Evolutionary conservation across 2,113 vertebrate genomes (phyloP), one percentile per base, ranked within the genome.

Genomic region (Salvelinus namaycush): DNA sequence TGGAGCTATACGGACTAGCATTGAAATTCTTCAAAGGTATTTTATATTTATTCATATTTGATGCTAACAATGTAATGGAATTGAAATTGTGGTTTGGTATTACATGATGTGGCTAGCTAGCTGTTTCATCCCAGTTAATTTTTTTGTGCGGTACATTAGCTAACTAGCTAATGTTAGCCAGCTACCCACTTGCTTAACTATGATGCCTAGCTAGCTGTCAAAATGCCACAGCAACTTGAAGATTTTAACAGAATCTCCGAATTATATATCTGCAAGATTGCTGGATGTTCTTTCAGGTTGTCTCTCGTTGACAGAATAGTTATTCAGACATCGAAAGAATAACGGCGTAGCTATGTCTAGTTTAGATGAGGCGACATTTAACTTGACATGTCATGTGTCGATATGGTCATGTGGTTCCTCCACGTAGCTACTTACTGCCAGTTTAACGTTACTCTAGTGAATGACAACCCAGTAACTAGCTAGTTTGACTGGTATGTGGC

Each of bases 1-100:
- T 88, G 64, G 97, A 98, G 89, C 92, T 98, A 0, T 97, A 98
- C 85, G 93, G 95, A 59, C 92, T 99, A 92, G 96, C 96, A 2
- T 93, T 98, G 70, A 94, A 94, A 85, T 99, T 98, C 83, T 98
- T 98, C 74, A 97, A 96, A 96, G 97, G 97, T 98, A 93, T 84
- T 48, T 59, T 11, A 4, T 31, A 12, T 31, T 65, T 34, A 18
- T 57, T 72, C 69, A 6, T 4, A 39, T 48, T 67, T 31, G 3
- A 34, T 8, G 31, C 5, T 12, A n/a, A 20, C 2, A 68, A 44
- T 31, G 14, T n/a, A n/a, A 31, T 68, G 67, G 29, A n/a, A 11
- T 34, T 13, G 5, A 8, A 39, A 20, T 68, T 29, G 14, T 39
- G 27, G 6, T 3, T 34, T 20, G 14, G 29, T 1, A 16, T 14